A percentile compares a stretch with the other conserved stretches of the same genome.
These are phyloP conservation scores for Drosophila chauvacae DNA, from an alignment of 1,140 invertebrate genomes.

Conservation along the genomic window DNA sequence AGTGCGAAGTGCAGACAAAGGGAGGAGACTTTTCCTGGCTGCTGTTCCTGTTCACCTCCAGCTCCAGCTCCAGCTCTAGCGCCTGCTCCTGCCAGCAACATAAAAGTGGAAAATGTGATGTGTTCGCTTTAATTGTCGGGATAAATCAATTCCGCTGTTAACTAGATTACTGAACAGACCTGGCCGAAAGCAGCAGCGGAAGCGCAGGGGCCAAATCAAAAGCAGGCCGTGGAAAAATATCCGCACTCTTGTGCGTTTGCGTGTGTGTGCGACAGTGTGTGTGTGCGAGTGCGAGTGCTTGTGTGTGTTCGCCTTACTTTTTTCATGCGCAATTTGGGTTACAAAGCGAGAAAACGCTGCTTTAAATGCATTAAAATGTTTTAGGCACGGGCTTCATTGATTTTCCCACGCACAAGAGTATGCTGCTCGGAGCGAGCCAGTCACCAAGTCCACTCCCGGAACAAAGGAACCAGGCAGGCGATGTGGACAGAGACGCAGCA, in stretches of 20 bases:
- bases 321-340: slow-evolving; percentile 82
- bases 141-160: slow-evolving; percentile 41
- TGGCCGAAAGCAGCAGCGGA: slow-evolving; percentile 4
- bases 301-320: slow-evolving; percentile 69
- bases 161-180: slow-evolving; percentile 35
- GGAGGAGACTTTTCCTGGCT: slow-evolving; percentile 32
- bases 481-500: slow-evolving; percentile 47
- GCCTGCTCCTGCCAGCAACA: slow-evolving; percentile 26
- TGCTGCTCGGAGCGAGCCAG: slow-evolving; percentile 48
- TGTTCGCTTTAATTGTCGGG: slow-evolving; percentile 30
- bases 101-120: slow-evolving; percentile 41
- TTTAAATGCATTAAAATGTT: slow-evolving; percentile 78
- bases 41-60: slow-evolving; percentile 23
- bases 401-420: slow-evolving; percentile 76
- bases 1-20: slow-evolving; percentile 39
- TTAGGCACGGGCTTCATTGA: slow-evolving; percentile 67
- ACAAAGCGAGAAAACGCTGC: slow-evolving; percentile 71
- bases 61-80: slow-evolving; percentile 4
- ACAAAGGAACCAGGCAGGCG: slow-evolving; percentile 43
- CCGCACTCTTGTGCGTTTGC: slow-evolving; percentile 31
- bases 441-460: slow-evolving; percentile 19
- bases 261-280: slow-evolving; percentile 30
- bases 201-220: slow-evolving; percentile 33
- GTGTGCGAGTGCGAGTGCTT: slow-evolving; percentile 24
- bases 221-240: slow-evolving; percentile 57